Conservation (phyloP, 2,888 invertebrate species). For the Agrenia bidenticulata region DNA sequence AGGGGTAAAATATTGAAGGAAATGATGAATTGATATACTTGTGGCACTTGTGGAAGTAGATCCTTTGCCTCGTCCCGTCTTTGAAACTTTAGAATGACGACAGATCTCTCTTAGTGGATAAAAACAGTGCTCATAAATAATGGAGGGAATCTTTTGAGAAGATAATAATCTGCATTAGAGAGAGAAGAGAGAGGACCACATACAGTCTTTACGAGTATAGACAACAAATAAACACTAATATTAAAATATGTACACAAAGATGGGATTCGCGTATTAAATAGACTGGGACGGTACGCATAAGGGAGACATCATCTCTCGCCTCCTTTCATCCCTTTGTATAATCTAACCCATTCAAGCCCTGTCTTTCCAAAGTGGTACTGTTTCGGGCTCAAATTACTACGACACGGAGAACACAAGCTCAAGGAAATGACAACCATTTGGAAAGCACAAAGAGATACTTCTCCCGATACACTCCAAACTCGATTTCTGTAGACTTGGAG, state of each 20-base stretch:
- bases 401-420: background rate
- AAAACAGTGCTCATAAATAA: slow-evolving; percentile 8
- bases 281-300: too few relatives aligned
- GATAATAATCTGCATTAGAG: too few relatives aligned
- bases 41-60: too few relatives aligned
- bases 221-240: too few relatives aligned
- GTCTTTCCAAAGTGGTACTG: background rate
- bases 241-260: too few relatives aligned
- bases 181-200: too few relatives aligned
- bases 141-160: background rate
- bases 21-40: slow-evolving; percentile 20
- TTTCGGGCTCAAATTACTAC: slow-evolving; percentile 5
- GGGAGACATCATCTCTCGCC: background rate
- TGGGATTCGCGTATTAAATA: too few relatives aligned
- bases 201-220: too few relatives aligned
- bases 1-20: slow-evolving; percentile 16
- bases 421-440: slow-evolving; percentile 6
- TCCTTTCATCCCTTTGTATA: slow-evolving; percentile 8
- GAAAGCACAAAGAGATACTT: background rate
- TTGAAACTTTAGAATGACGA: slow-evolving; percentile 12
- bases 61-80: background rate
- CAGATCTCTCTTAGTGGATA: slow-evolving; percentile 17
- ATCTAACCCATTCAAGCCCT: background rate
- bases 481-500: too few relatives aligned
- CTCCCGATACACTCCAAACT: background rate